Percentiles rank a stretch among this genome's conserved stretches.
Conservation (phyloP, 1,140 invertebrate genomes). For the Bombus picipes region DNA sequence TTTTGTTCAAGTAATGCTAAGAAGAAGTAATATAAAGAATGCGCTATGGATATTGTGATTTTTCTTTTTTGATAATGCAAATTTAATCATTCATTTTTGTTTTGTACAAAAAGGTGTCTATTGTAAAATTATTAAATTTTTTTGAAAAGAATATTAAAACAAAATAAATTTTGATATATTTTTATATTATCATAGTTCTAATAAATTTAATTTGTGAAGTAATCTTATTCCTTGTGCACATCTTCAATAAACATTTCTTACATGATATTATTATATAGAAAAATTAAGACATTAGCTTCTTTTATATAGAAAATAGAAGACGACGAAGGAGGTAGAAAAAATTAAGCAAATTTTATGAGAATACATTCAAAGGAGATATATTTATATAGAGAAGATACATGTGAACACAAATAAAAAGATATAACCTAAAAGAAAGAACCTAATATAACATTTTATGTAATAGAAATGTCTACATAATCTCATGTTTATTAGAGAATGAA, state of each 20-base stretch:
- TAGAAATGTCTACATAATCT: constrained; percentile 41
- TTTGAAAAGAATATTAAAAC: not conserved
- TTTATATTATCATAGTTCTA: not conserved
- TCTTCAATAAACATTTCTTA: not conserved
- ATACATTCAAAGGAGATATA: not conserved
- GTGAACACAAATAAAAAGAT: not conserved
- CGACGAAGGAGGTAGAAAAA: constrained; percentile 8
- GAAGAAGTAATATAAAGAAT: not conserved
- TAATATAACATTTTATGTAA: constrained; percentile 29
- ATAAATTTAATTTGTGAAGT: not conserved
- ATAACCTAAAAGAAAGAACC: constrained; percentile 4
- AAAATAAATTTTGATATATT: not conserved
- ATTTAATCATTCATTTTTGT: not conserved
- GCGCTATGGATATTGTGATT: not conserved
- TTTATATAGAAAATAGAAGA: constrained; percentile 25
- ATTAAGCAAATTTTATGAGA: not conserved
- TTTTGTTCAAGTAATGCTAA: not conserved
- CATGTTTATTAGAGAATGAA: constrained; percentile 7
- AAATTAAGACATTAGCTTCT: constrained; percentile 3
- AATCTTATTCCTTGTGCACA: not conserved
- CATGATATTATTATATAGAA: not conserved
- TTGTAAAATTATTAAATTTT: too few relatives aligned
- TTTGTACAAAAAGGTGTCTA: not conserved
- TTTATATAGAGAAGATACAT: not conserved
- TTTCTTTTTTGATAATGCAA: not conserved